These are phyloP conservation scores for Hycleus phaleratus DNA, from an alignment of 1,140 invertebrate genomes.

Conservation along the genomic window DNA sequence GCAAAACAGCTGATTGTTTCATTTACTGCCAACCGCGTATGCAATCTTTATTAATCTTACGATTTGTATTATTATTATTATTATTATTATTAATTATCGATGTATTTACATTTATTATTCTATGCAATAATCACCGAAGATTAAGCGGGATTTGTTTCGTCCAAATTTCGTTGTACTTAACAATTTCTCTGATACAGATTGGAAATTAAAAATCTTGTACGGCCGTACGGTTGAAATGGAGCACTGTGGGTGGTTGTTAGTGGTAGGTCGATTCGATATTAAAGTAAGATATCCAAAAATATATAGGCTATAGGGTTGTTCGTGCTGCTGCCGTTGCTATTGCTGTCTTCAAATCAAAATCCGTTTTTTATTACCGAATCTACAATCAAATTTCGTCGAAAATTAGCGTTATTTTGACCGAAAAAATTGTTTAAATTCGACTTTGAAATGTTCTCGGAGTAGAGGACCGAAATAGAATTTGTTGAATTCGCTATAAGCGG, in stretches of 20 bases:
- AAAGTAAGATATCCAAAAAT: slow-evolving; percentile 13
- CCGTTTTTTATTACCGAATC: no score
- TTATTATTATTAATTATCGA: no score
- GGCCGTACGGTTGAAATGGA: slow-evolving; percentile 23
- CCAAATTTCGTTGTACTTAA: slow-evolving; percentile 25
- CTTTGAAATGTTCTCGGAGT: neutral
- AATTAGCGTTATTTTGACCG: no score
- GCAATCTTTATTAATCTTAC: neutral
- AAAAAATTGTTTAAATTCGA: neutral
- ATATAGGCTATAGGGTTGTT: slow-evolving; percentile 24
- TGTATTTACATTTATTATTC: no score
- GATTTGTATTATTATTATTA: no score
- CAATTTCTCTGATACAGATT: neutral
- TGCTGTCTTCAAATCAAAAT: no score
- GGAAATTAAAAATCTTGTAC: slow-evolving; percentile 16
- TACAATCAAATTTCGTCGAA: no score
- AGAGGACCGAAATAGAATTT: neutral
- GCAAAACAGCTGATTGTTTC: slow-evolving; percentile 21
- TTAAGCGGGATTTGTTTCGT: slow-evolving; percentile 20
- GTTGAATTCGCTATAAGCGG: slow-evolving; percentile 21
- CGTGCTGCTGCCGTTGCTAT: slow-evolving; percentile 13
- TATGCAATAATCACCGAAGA: no score
- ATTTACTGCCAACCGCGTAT: slow-evolving; percentile 23
- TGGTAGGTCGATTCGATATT: slow-evolving; percentile 21
- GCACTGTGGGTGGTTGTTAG: slow-evolving; percentile 30